Conservation (phyloP, 2,797 vertebrate genomes). For the Apodemus agrarius region DNA sequence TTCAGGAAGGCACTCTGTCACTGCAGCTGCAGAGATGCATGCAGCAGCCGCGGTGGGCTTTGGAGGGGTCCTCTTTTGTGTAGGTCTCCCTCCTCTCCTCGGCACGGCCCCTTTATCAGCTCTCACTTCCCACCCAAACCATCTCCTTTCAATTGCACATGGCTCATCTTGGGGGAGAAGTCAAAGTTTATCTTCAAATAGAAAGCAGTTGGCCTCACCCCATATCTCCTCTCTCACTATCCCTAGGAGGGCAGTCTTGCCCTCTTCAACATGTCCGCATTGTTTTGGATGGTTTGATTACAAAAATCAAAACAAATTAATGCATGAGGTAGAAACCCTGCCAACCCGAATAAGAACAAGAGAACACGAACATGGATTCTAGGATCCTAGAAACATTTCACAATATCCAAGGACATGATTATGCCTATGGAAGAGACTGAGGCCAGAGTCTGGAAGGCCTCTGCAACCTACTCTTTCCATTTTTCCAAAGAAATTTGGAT, state of each 20-base stretch:
- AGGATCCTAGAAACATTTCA: background rate
- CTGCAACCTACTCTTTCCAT: background rate
- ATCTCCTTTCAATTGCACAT: fast-evolving
- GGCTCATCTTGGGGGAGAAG: background rate
- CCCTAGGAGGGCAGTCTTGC: background rate
- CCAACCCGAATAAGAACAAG: background rate
- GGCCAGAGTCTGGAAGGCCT: background rate
- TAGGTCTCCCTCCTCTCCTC: background rate
- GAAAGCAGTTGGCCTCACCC: background rate
- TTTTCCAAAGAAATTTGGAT: background rate
- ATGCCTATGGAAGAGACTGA: background rate
- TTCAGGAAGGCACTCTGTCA: background rate
- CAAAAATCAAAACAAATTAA: background rate
- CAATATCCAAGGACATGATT: background rate
- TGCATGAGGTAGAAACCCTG: background rate
- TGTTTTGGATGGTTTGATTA: background rate
- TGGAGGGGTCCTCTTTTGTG: background rate
- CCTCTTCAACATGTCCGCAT: background rate
- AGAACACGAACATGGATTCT: background rate
- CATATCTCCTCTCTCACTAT: background rate
- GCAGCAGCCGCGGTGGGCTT: background rate
- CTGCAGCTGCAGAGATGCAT: background rate
- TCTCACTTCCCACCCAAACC: background rate
- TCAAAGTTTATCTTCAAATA: background rate
- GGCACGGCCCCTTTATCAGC: background rate